Conservation (phyloP, 2,113 vertebrate species). For the Pundamilia nyererei region DNA sequence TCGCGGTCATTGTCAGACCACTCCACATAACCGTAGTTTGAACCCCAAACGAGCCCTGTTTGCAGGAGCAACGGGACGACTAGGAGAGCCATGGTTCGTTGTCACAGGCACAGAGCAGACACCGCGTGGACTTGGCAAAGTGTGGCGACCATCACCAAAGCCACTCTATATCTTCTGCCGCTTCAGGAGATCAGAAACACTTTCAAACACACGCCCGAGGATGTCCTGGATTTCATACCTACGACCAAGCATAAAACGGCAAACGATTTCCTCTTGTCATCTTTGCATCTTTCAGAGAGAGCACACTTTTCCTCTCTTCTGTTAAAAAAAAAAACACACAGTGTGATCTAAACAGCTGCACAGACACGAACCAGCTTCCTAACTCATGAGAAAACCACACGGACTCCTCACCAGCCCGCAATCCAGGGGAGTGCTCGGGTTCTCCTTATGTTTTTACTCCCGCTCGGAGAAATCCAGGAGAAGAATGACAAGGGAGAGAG, state of each 20-base stretch:
- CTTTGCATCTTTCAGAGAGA: not conserved
- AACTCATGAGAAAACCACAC: not conserved
- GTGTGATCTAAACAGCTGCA: not conserved
- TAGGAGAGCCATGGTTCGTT: constrained; percentile 69
- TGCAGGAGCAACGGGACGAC: constrained; percentile 72
- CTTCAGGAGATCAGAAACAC: not conserved
- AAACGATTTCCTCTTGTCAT: not conserved
- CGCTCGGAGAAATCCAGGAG: constrained; percentile 29
- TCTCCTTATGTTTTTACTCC: not conserved
- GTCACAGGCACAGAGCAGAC: constrained; percentile 6
- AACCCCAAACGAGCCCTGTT: constrained; percentile 64
- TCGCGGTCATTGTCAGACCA: constrained; percentile 74
- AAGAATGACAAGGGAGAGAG: constrained; percentile 21
- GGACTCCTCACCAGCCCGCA: not conserved
- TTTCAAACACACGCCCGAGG: not conserved
- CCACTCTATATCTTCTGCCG: not conserved
- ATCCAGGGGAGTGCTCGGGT: not conserved
- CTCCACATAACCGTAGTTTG: constrained; percentile 76
- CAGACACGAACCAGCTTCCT: not conserved
- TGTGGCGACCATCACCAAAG: constrained; percentile 28
- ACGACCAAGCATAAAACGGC: not conserved
- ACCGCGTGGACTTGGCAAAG: constrained; percentile 25
- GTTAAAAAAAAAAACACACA: not conserved
- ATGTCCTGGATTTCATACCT: not conserved
- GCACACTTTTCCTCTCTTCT: not conserved